phyloP scores from a whole-genome alignment of 2,113 vertebrate species.

The Pseudopodoces humilis region DNA sequence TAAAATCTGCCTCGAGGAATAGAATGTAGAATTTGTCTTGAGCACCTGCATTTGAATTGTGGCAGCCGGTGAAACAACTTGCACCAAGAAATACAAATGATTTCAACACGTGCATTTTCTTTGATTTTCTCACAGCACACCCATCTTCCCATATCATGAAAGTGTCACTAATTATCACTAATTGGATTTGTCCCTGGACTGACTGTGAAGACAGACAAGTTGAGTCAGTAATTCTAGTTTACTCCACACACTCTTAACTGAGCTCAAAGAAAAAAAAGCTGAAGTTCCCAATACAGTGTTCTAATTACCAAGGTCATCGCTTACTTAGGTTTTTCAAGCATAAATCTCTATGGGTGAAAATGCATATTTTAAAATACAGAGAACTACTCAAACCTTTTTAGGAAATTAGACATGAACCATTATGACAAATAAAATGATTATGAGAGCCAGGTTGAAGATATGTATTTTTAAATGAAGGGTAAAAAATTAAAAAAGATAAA shows the following conservation, averaged over 20 bases:
- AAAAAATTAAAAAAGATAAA: not conserved
- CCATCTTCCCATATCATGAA: not conserved
- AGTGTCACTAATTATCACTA: not conserved
- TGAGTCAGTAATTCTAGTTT: not conserved
- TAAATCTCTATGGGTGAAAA: constrained; percentile 35
- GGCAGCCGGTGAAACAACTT: not conserved
- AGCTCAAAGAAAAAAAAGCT: not conserved
- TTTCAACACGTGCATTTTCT: not conserved
- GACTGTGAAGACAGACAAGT: not conserved
- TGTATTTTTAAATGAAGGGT: constrained; percentile 14
- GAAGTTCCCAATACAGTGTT: not conserved
- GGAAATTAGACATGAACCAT: not conserved
- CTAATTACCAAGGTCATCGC: constrained; percentile 2
- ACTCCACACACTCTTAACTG: not conserved
- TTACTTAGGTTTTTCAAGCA: constrained; percentile 23
- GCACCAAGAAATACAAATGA: not conserved
- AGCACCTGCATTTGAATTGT: not conserved
- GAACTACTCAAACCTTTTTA: constrained; percentile 15
- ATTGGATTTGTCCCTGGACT: not conserved
- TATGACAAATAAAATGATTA: constrained; percentile 9
- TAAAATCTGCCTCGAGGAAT: not conserved
- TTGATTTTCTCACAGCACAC: not conserved
- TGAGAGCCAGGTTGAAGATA: not conserved
- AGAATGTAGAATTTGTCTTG: not conserved
- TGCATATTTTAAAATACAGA: constrained; percentile 42